These are phyloP conservation scores for Diplolepis rosae DNA, from an alignment of 2,888 invertebrate species.

Conservation along the genomic window DNA sequence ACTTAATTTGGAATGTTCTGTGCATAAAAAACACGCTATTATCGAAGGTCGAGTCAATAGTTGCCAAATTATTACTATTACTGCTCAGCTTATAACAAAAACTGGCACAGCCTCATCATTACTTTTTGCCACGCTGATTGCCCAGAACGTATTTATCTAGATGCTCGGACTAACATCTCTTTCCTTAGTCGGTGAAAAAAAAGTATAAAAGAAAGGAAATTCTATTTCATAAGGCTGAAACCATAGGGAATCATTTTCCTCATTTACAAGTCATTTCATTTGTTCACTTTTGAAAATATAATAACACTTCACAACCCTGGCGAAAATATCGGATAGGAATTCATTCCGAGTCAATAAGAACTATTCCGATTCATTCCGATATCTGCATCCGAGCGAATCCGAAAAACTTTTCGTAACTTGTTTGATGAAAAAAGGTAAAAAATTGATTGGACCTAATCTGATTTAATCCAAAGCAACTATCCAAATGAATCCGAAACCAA, in stretches of 20 bases:
- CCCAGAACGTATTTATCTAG: constrained; percentile 1
- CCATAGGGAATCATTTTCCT: background rate
- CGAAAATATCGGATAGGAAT: too few species aligned
- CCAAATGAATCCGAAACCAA: too few species aligned
- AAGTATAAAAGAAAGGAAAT: background rate
- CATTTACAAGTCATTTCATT: too few species aligned
- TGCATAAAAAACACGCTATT: constrained; percentile 12
- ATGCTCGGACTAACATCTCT: constrained; percentile 18
- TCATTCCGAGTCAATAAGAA: too few species aligned
- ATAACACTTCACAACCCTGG: too few species aligned
- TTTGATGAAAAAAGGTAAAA: too few species aligned
- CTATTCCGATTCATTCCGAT: too few species aligned
- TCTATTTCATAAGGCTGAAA: background rate
- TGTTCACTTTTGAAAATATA: too few species aligned
- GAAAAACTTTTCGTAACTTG: too few species aligned
- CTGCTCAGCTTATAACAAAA: constrained; percentile 5
- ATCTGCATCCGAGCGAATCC: too few species aligned
- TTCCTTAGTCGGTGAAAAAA: background rate
- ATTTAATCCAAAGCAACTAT: too few species aligned
- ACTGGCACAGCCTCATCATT: constrained; percentile 17
- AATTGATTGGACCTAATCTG: too few species aligned
- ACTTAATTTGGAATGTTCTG: constrained; percentile 21
- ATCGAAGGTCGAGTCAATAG: constrained; percentile 28
- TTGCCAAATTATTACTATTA: constrained; percentile 25
- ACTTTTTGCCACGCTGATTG: background rate